phyloP scores from a whole-genome alignment of 2,113 vertebrate genomes.

The Prionailurus viverrinus region DNA sequence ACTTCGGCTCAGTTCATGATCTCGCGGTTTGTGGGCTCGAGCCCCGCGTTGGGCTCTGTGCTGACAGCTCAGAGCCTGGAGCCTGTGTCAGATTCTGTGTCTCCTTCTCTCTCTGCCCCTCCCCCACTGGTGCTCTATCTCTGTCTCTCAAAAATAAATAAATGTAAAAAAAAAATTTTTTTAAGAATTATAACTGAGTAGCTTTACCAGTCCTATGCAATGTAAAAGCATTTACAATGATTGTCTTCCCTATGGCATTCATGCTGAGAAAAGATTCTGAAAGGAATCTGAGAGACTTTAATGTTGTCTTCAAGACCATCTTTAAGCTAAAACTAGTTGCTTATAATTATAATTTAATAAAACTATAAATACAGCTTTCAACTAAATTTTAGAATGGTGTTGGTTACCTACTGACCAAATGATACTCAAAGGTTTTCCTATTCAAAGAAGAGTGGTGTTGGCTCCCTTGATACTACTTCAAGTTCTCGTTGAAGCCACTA shows the following conservation, averaged over 20 bases:
- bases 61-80: too few relatives aligned
- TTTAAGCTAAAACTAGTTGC: slow-evolving; percentile 50
- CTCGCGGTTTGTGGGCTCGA: too few relatives aligned
- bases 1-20: too few relatives aligned
- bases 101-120: too few relatives aligned
- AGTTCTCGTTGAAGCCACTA: slow-evolving; percentile 7
- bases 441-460: background rate
- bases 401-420: slow-evolving; percentile 17
- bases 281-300: background rate
- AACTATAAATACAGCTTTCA: slow-evolving; percentile 29
- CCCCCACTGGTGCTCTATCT: too few relatives aligned
- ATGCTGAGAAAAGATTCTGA: background rate
- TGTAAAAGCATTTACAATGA: slow-evolving; percentile 13
- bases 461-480: slow-evolving; percentile 15
- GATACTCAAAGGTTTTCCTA: slow-evolving; percentile 46
- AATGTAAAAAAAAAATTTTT: too few relatives aligned
- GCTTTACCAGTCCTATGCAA: background rate
- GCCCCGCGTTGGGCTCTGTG: too few relatives aligned
- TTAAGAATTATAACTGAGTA: too few relatives aligned
- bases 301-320: slow-evolving; percentile 27
- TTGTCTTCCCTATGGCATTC: background rate
- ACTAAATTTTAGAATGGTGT: slow-evolving; percentile 51
- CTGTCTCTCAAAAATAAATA: too few relatives aligned
- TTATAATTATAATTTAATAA: slow-evolving; percentile 42
- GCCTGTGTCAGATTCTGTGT: too few relatives aligned